A percentile compares a stretch with the other conserved stretches of the same genome.
phyloP scores from a whole-genome alignment of 1,140 invertebrate species.

The Brachystomella parvula region DNA sequence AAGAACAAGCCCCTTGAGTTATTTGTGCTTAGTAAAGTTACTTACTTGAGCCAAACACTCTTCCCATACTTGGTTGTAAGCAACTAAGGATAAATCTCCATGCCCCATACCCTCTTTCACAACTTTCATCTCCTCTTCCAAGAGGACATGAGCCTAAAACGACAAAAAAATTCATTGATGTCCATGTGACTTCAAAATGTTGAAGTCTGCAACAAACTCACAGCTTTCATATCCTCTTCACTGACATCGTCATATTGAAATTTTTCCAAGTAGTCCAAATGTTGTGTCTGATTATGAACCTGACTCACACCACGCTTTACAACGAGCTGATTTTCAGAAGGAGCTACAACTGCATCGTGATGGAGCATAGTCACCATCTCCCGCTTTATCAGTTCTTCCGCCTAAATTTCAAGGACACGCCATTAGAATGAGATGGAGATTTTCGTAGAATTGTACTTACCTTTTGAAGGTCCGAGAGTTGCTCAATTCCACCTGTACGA shows the following conservation, averaged over 20 bases:
- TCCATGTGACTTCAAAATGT: neutral
- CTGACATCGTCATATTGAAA: constrained; percentile 71
- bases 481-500: constrained; percentile 59
- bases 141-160: constrained; percentile 27
- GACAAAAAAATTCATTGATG: neutral
- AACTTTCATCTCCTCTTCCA: constrained; percentile 75
- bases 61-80: constrained; percentile 93
- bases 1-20: constrained; percentile 10
- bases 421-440: neutral
- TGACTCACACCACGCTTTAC: constrained; percentile 41
- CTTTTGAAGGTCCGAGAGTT: constrained; percentile 77
- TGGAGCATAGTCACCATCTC: constrained; percentile 96
- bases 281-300: constrained; percentile 54
- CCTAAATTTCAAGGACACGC: constrained; percentile 53
- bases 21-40: constrained; percentile 26
- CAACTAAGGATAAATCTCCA: constrained; percentile 81
- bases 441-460: constrained; percentile 40
- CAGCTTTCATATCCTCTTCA: constrained; percentile 60
- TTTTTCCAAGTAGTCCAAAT: constrained; percentile 71
- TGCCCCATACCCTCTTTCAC: constrained; percentile 91
- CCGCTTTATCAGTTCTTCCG: constrained; percentile 92
- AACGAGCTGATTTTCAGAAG: constrained; percentile 47
- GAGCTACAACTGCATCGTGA: constrained; percentile 63
- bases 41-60: constrained; percentile 73
- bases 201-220: constrained; percentile 37